These are phyloP conservation scores for Drosophila tsacasi DNA, from an alignment of 1,140 invertebrate genomes.

Conservation along the genomic window DNA sequence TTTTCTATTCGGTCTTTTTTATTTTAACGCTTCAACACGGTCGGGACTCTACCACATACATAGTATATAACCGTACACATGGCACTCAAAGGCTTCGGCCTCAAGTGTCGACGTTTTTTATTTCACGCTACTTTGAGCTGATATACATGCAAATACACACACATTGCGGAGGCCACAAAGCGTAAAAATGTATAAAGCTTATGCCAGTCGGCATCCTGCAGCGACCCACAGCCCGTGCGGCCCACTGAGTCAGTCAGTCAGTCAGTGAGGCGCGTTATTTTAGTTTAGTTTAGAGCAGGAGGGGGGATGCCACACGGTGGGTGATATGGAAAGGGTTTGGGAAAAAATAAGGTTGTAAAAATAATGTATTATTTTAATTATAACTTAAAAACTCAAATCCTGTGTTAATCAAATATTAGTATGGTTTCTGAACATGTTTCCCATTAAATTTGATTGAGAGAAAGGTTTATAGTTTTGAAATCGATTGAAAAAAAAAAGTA, in stretches of 20 bases:
- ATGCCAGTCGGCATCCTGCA: constrained; percentile 31
- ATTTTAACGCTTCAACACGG: constrained; percentile 57
- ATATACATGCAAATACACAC: constrained; percentile 67
- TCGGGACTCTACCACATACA: constrained; percentile 13
- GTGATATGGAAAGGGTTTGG: not conserved
- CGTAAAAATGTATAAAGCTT: constrained; percentile 78
- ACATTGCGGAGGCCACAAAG: constrained; percentile 62
- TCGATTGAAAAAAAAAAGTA: not conserved
- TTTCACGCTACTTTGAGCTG: constrained; percentile 66
- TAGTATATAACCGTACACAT: constrained; percentile 14
- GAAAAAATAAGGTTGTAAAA: not conserved
- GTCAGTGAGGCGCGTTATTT: constrained; percentile 54
- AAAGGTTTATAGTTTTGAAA: not conserved
- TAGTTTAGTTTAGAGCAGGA: constrained; percentile 53
- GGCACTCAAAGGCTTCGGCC: constrained; percentile 55
- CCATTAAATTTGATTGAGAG: no score
- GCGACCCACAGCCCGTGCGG: constrained; percentile 16
- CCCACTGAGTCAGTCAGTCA: constrained; percentile 49
- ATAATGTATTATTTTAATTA: no score
- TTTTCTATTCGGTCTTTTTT: constrained; percentile 23
- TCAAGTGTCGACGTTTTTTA: constrained; percentile 65
- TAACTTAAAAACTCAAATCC: no score
- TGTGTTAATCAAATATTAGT: not conserved
- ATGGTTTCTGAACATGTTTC: not conserved
- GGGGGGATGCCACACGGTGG: not conserved